Conservation (phyloP, 92 coral and sea anemone genomes). For the Porites divaricata region DNA sequence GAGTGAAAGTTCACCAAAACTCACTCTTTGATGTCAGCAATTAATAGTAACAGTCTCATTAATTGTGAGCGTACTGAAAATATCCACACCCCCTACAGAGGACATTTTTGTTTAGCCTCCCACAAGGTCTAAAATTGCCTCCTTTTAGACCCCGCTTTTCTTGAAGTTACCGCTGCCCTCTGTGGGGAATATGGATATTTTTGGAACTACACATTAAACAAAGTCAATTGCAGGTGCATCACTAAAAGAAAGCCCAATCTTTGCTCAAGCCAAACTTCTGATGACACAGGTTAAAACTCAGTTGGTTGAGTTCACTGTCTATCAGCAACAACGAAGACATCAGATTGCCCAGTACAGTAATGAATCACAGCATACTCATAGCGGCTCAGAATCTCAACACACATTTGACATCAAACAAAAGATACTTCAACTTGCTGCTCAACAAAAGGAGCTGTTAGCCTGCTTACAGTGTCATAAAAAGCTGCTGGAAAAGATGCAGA, state of each 20-base stretch:
- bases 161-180: too few relatives aligned
- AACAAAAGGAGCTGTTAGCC: conserved; percentile 67
- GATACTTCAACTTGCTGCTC: conserved; percentile 61
- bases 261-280: conserved; percentile 41
- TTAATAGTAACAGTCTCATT: too few relatives aligned
- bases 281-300: conserved; percentile 65
- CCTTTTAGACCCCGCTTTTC: too few relatives aligned
- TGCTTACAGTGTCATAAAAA: conserved; percentile 67
- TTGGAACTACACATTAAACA: too few relatives aligned
- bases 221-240: conserved; percentile 24
- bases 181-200: too few relatives aligned
- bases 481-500: conserved; percentile 56
- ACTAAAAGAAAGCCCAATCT: conserved; percentile 39
- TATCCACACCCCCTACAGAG: too few relatives aligned
- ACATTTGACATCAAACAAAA: conserved; percentile 37
- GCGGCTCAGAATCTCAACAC: conserved; percentile 14
- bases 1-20: too few relatives aligned
- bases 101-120: too few relatives aligned
- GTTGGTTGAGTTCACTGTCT: conserved; percentile 53
- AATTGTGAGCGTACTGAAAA: too few relatives aligned
- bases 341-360: conserved; percentile 23
- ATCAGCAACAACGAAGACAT: conserved; percentile 59
- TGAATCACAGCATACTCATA: conserved; percentile 1
- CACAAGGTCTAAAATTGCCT: too few relatives aligned
- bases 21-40: too few relatives aligned